Evolutionary conservation across 30 jellyfish, hydroid and myxozoan genomes (phyloP), one percentile per base, ranked within the genome.

Genomic region (Mastigias papua): DNA sequence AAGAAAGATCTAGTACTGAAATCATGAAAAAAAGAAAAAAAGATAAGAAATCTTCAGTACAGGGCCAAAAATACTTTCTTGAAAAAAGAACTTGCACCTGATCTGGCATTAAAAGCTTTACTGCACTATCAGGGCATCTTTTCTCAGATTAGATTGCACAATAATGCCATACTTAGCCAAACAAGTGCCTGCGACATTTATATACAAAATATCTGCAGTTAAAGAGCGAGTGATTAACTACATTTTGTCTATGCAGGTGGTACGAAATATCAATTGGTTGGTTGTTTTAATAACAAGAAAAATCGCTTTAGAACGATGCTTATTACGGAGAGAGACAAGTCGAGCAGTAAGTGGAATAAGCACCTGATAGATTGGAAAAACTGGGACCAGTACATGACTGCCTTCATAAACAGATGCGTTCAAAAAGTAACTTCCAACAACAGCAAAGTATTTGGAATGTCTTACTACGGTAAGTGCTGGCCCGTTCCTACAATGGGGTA

Each of bases 301-400:
- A 25, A 63, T 17, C 42, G 9, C 22, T 25, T 83, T 37, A 49
- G 51, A 29, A 74, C 69, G 28, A 23, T 83, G 73, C 71, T 83
- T 19, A 0, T 70, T 1, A 83, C 92, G 1, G 92, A 83, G 33
- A 69, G 92, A 34, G 92, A 83, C 27, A 31, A 32, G 29, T 32
- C 92, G 16, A 23, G 64, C 58, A 86, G 42, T 51, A 80, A 34
- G 7, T 83, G 92, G 92, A 70, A 83, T 29, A 81, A 86, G 48
- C 34, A 83, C 32, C 22, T 48, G 68, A 54, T 83, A 28, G 71
- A 83, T 21, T 83, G 92, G 92, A 23, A 69, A 31, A 73, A 83
- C 49, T 83, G 92, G 92, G 42, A 70, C 71, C 28, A 6, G 0
- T 70, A 51, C 79, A 69, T 83, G 86, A 29, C 69, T 0, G 80